Evolutionary conservation across 2,888 invertebrate species (phyloP).

Genomic region (Drosophila trichaetosa): DNA sequence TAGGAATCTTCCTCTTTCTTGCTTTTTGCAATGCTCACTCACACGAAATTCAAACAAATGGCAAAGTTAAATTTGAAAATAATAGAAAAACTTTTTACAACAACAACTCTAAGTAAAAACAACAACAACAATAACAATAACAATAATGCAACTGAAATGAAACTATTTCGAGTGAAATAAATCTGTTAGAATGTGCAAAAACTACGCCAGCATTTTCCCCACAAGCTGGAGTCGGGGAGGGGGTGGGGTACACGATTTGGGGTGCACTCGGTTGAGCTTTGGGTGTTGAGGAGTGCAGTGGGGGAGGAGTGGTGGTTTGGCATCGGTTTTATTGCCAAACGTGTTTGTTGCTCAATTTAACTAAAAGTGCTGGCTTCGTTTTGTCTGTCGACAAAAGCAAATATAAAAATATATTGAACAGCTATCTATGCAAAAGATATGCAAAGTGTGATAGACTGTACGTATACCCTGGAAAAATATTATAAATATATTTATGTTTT

Average conservation of each 20-base stretch:
- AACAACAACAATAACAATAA: conserved; percentile 65
- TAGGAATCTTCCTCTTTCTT: conserved; percentile 23
- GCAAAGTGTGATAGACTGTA: background rate
- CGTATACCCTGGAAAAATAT: conserved; percentile 5
- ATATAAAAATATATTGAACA: conserved; percentile 33
- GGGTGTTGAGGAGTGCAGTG: background rate
- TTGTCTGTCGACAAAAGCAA: conserved; percentile 42
- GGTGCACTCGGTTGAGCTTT: conserved; percentile 6
- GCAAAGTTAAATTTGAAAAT: conserved; percentile 82
- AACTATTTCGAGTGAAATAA: conserved; percentile 81
- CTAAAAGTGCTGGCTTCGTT: conserved; percentile 74
- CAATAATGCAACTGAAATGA: conserved; percentile 80
- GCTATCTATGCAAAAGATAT: too few species aligned
- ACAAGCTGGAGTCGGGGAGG: background rate
- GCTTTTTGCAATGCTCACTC: conserved; percentile 48
- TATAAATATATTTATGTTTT: background rate
- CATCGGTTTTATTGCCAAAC: conserved; percentile 81
- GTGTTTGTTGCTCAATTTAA: conserved; percentile 83
- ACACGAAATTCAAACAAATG: conserved; percentile 74
- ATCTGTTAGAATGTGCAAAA: conserved; percentile 77
- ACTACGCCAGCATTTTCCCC: conserved; percentile 63
- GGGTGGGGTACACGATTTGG: background rate
- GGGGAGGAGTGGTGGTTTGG: conserved; percentile 29
- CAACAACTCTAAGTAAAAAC: conserved; percentile 38
- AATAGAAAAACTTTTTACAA: conserved; percentile 80